phyloP scores from a whole-genome alignment of 1,140 invertebrate species.

The Pachypeltis micranthus region DNA sequence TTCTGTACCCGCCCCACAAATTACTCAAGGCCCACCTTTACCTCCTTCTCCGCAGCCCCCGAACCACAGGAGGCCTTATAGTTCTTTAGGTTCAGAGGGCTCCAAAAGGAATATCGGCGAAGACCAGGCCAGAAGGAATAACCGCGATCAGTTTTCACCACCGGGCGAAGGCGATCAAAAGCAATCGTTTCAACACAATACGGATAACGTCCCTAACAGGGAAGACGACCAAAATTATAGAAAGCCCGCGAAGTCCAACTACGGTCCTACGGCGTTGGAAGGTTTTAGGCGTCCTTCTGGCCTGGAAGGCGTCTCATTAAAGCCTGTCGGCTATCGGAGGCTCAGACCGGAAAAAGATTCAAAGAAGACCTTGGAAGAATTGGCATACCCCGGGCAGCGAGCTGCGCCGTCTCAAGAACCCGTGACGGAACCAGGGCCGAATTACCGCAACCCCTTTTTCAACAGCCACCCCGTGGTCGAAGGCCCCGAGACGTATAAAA shows the following conservation, averaged over 20 bases:
- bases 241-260: background rate
- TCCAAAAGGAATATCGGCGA: background rate
- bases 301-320: background rate
- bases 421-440: constrained; percentile 3
- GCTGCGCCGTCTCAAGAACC: background rate
- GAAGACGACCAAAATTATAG: background rate
- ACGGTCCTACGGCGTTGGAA: background rate
- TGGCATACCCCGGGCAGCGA: background rate
- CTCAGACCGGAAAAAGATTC: background rate
- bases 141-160: background rate
- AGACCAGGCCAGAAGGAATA: background rate
- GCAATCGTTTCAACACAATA: background rate
- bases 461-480: constrained; percentile 3
- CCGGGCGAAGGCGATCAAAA: background rate
- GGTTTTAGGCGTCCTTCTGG: background rate
- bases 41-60: background rate
- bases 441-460: constrained; percentile 10
- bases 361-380: constrained; percentile 1
- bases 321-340: background rate
- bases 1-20: background rate
- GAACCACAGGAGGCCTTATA: constrained; percentile 10
- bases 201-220: background rate
- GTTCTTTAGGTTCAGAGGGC: constrained; percentile 5
- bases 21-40: background rate
- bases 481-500: constrained; percentile 10